Evolutionary conservation across 2,888 invertebrate species (phyloP), one percentile per base, ranked within the genome.

Genomic region (Lithophane ornitopus): DNA sequence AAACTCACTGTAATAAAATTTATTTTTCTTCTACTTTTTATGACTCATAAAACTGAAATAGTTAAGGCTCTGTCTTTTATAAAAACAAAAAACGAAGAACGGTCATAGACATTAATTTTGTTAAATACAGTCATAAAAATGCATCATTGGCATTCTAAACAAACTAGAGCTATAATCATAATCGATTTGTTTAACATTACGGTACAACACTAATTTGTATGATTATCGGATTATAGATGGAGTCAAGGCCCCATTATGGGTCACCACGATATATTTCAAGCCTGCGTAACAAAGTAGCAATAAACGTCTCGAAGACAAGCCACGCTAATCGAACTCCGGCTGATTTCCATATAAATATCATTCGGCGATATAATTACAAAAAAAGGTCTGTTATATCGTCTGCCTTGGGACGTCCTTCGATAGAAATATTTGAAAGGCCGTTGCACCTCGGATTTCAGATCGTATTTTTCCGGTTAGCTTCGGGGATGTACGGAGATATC

Each of bases 261-360:
- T 66, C 67, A 66, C 63, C 72, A 80, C 80, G 59, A 70, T 70
- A 75, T 85, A 77, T 82, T 85, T 80, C 49, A 73, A 81, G 65
- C 86, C 78, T 82, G 93, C 93, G 94, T 95, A 94, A 93, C 91
- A 87, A 90, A 93, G 94, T 92, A 93, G 94, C 91, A 81, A 89
- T 91, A 90, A 92, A 91, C 82, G 89, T 90, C 90, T 87, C 82
- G 59, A 61, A 86, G 87, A 88, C 87, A 89, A 87, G 89, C 90
- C 89, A 85, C 88, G 82, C 89, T 92, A 92, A 93, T 92, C 92
- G 89, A 91, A 91, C 85, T 85, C 81, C 82, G 59, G 66, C 85
- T 89, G 74, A 92, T 94, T 93, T 93, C 90, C 93, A 93, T 93
- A 89, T 89, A 87, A 88, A 91, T 91, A 89, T 89, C 88, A 86